Percentiles rank a stretch among this genome's conserved stretches.
Conservation (phyloP, 1,140 invertebrate species). For the Eciton burchellii region DNA sequence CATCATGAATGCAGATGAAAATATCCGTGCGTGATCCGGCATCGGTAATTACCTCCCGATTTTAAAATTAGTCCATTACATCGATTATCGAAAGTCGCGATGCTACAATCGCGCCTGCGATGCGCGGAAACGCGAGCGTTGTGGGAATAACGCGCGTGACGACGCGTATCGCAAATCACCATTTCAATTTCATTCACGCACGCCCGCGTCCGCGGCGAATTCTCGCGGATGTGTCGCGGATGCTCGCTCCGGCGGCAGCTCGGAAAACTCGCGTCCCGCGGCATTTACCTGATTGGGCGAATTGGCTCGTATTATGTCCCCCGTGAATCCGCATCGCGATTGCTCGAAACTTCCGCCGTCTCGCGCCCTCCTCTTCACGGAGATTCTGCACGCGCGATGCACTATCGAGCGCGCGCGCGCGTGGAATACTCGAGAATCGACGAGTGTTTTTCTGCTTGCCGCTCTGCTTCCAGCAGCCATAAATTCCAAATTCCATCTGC, state of each 20-base stretch:
- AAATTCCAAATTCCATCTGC: constrained; percentile 4
- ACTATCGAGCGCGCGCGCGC: constrained; percentile 3
- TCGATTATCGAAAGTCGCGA: background rate
- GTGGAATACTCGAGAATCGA: background rate
- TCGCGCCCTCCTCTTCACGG: constrained; percentile 8
- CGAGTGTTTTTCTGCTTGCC: background rate
- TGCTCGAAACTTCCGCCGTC: constrained; percentile 26
- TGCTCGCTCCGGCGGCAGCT: background rate
- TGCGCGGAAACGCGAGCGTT: background rate
- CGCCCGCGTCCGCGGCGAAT: background rate
- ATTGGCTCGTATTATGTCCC: constrained; percentile 63
- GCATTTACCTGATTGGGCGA: constrained; percentile 68
- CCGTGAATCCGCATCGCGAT: constrained; percentile 62
- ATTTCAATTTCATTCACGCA: constrained; percentile 44
- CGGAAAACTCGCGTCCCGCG: constrained; percentile 54
- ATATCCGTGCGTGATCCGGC: background rate
- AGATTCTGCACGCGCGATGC: constrained; percentile 15
- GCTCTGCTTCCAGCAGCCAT: no score
- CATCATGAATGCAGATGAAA: background rate
- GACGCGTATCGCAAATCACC: constrained; percentile 9
- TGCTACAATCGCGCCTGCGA: background rate
- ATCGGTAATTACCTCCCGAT: background rate
- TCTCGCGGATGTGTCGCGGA: constrained; percentile 35
- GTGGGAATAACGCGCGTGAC: background rate
- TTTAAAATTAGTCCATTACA: no score